A percentile compares a stretch with the other conserved stretches of the same genome.
phyloP scores from a whole-genome alignment of 2,797 vertebrate genomes.

The Cygnus olor region DNA sequence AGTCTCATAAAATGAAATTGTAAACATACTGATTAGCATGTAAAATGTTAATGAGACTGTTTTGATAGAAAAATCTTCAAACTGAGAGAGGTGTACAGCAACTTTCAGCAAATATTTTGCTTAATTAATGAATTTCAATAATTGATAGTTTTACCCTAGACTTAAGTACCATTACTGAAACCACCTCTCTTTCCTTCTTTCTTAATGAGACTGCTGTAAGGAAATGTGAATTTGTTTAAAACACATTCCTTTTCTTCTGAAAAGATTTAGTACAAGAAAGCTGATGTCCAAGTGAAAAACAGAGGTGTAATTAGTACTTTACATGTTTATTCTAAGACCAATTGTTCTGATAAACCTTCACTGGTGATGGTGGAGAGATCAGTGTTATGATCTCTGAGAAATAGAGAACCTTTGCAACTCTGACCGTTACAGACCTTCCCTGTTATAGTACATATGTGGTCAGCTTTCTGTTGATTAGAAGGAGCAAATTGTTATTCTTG shows the following conservation, averaged over 20 bases:
- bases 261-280: background rate
- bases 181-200: slow-evolving; percentile 51
- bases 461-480: background rate
- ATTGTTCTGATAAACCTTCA: background rate
- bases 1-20: slow-evolving; percentile 68
- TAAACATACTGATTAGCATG: slow-evolving; percentile 75
- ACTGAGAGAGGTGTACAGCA: slow-evolving; percentile 53
- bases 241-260: slow-evolving; percentile 19
- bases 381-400: background rate
- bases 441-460: too few species aligned
- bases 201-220: slow-evolving; percentile 56
- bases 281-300: background rate
- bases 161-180: slow-evolving; percentile 64
- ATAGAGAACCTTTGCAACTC: background rate
- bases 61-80: slow-evolving; percentile 74
- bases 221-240: slow-evolving; percentile 36
- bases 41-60: slow-evolving; percentile 75
- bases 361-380: background rate
- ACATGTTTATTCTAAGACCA: background rate
- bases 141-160: slow-evolving; percentile 64
- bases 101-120: slow-evolving; percentile 75
- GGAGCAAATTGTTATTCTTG: background rate
- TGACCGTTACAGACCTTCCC: background rate
- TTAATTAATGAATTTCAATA: slow-evolving; percentile 76
- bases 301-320: background rate